Evolutionary conservation across 2,797 vertebrate species (phyloP).

Genomic region (Cryptoprocta ferox): DNA sequence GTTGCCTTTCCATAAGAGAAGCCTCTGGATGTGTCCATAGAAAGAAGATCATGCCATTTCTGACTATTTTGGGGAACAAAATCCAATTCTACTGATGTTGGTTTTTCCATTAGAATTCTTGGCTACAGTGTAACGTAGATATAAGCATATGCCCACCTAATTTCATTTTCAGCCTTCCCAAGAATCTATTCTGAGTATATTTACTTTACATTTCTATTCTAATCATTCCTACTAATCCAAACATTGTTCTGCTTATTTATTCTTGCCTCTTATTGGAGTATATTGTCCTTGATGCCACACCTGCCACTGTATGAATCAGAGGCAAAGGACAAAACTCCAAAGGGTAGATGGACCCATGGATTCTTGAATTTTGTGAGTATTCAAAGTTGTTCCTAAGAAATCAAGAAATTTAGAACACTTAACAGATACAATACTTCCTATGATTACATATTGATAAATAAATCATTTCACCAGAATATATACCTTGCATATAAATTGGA

Average conservation of each 20-base stretch:
- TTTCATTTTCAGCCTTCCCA: slow-evolving; percentile 6
- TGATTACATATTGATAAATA: neutral
- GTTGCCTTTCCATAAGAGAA: slow-evolving; percentile 28
- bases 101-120: slow-evolving; percentile 53
- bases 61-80: slow-evolving; percentile 50
- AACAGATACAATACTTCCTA: slow-evolving; percentile 13
- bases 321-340: neutral
- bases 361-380: neutral
- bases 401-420: neutral
- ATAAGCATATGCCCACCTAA: neutral
- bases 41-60: neutral
- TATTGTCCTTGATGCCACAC: neutral
- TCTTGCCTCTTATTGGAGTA: neutral
- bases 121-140: neutral
- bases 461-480: neutral
- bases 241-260: slow-evolving; percentile 2
- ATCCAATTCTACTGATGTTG: neutral
- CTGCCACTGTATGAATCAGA: neutral
- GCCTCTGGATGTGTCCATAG: slow-evolving; percentile 1
- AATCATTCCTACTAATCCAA: slow-evolving; percentile 14
- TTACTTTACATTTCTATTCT: neutral
- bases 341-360: neutral
- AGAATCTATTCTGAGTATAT: slow-evolving; percentile 14
- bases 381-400: neutral
- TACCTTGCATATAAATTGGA: neutral